A percentile compares a stretch with the other conserved stretches of the same genome.
phyloP scores from a whole-genome alignment of 1,140 invertebrate genomes.

The Steinernema feltiae region DNA sequence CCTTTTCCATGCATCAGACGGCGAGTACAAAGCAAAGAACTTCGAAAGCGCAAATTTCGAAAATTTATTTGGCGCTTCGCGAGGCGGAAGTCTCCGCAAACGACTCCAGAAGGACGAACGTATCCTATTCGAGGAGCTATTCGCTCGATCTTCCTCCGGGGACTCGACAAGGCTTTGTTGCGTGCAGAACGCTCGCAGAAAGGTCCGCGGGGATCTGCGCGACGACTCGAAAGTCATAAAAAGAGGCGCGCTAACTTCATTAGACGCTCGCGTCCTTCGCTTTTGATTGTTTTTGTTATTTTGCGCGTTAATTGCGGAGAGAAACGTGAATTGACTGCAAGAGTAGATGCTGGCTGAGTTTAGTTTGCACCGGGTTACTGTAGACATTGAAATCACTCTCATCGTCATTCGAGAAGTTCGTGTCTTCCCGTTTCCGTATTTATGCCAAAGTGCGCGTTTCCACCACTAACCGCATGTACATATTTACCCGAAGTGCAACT shows the following conservation, averaged over 20 bases:
- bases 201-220: too few relatives aligned
- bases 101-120: neutral
- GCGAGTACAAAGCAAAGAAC: neutral
- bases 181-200: neutral
- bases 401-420: too few relatives aligned
- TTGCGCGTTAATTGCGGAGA: neutral
- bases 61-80: neutral
- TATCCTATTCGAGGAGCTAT: neutral
- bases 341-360: too few relatives aligned
- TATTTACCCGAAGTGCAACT: too few relatives aligned
- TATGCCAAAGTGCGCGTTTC: too few relatives aligned
- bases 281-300: neutral
- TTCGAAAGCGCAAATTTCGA: neutral
- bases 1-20: neutral
- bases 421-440: too few relatives aligned
- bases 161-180: neutral
- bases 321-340: too few relatives aligned
- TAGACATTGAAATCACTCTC: too few relatives aligned
- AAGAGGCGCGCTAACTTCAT: neutral
- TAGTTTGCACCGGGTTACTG: too few relatives aligned
- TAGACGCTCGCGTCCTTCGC: neutral
- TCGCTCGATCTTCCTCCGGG: neutral
- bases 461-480: too few relatives aligned
- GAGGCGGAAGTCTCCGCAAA: neutral
- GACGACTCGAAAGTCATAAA: neutral